phyloP scores from a whole-genome alignment of 2,797 vertebrate genomes.

The Rousettus madagascariensis region DNA sequence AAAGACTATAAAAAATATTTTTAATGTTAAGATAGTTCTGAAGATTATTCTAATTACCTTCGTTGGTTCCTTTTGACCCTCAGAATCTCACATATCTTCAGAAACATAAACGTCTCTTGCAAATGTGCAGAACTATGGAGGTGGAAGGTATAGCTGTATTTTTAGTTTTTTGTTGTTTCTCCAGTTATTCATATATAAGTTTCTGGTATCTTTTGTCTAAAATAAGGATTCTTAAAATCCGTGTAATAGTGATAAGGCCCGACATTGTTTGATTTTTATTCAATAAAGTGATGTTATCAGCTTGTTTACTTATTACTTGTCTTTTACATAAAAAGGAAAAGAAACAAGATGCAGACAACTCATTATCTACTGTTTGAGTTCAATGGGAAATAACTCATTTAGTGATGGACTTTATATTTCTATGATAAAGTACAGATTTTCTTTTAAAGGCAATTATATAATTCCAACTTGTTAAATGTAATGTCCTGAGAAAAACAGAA shows the following conservation, averaged over 20 bases:
- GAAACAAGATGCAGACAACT: background rate
- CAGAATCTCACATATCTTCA: background rate
- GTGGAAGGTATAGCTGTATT: background rate
- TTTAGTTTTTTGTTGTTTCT: slow-evolving; percentile 10
- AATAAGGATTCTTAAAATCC: background rate
- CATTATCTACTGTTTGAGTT: background rate
- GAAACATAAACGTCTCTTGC: background rate
- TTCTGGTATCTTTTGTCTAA: background rate
- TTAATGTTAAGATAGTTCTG: slow-evolving; percentile 2
- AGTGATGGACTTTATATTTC: background rate
- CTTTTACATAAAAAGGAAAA: slow-evolving; percentile 29
- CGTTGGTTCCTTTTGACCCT: background rate
- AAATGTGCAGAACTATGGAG: background rate
- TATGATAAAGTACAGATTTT: background rate
- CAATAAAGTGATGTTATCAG: slow-evolving; percentile 14
- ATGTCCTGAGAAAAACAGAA: background rate
- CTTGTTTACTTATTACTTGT: background rate
- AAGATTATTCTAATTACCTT: background rate
- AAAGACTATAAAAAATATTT: slow-evolving; percentile 18
- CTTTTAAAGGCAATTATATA: background rate
- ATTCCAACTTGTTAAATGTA: slow-evolving; percentile 44
- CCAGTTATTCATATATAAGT: background rate
- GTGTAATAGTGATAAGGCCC: background rate
- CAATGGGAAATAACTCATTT: background rate
- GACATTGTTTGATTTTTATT: background rate